Base-by-base conservation (phyloP, 2,113 vertebrate genomes). In the Peromyscus maniculatus region DNA sequence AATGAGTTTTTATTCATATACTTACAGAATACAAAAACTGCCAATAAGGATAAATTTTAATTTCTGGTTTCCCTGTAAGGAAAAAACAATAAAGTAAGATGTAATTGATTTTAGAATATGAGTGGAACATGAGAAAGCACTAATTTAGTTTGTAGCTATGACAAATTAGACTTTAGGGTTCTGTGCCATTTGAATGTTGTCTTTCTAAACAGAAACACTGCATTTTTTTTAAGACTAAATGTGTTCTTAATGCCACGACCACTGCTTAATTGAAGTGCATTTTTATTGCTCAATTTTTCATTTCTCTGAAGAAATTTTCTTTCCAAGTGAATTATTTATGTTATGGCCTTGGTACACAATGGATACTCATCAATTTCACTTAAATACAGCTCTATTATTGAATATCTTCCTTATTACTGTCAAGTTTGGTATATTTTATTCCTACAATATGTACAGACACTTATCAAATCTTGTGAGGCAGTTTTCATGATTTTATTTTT, bases 11-110 rank as follows among this genome's bases (percentile, higher is more conserved):
- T 92, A 93, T 82, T 89, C 43, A 16, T 31, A 78, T 24, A 86
- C 3, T 66, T n/a, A 95, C 52, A 93, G 59, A 80, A 26, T 49
- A 55, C 5, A 71, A 7, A 16, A 62, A 94, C n/a, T 55, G 31
- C n/a, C 67, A 26, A 33, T 31, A 95, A 94, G 57, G 82, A 59
- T 19, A 55, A 13, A 57, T 49, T 55, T 93, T 92, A 59, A 80
- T 95, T 95, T 95, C 12, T 91, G 19, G 83, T 92, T 96, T 96
- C 74, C 91, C 33, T 57, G 55, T 79, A 94, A 90, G 52, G 49
- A 39, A 39, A 75, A 75, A 75, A 80, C 7, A 95, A 66, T 74
- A 31, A 67, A 86, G 19, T 75, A 26, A 24, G 79, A 39, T 71
- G 31, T 77, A 90, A 93, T 33, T 89, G 66, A 75, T 36, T 96